These are phyloP conservation scores for Gonioctena quinquepunctata DNA, from an alignment of 1,140 invertebrate species.

Conservation along the genomic window DNA sequence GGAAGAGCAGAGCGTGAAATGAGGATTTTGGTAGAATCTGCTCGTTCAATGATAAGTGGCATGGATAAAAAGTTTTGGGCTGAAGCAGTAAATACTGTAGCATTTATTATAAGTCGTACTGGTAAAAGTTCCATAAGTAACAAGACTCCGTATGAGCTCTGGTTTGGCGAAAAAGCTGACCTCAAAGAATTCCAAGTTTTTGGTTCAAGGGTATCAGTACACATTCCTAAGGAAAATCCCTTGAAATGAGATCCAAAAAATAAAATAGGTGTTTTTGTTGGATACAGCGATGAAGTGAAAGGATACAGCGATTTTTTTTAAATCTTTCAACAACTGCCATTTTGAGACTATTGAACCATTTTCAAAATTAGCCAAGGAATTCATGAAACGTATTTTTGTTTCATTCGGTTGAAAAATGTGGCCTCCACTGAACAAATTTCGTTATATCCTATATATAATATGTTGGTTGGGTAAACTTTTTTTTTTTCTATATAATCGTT, in stretches of 20 bases:
- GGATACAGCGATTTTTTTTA: too few species aligned
- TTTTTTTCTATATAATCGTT: too few species aligned
- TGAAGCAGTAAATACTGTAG: slow-evolving; percentile 53
- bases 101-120: slow-evolving; percentile 53
- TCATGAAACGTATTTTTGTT: too few species aligned
- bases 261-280: slow-evolving; percentile 50
- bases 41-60: slow-evolving; percentile 47
- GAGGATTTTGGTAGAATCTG: slow-evolving; percentile 55
- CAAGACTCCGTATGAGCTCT: slow-evolving; percentile 53
- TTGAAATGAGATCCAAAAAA: slow-evolving; percentile 52
- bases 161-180: slow-evolving; percentile 39
- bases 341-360: too few species aligned
- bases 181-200: slow-evolving; percentile 47
- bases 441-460: too few species aligned
- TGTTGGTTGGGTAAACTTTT: too few species aligned
- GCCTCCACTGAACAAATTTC: too few species aligned
- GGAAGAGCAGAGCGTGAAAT: slow-evolving; percentile 56
- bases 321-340: too few species aligned
- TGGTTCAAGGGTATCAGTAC: slow-evolving; percentile 48
- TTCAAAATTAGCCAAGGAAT: too few species aligned
- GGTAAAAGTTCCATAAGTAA: slow-evolving; percentile 42
- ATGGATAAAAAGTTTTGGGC: slow-evolving; percentile 52
- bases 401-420: too few species aligned
- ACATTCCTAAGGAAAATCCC: slow-evolving; percentile 52
- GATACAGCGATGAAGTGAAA: slow-evolving; percentile 45